Percentiles rank a stretch among this genome's conserved stretches.
Conservation (phyloP, 2,113 vertebrate species). For the Hepsetus odoe region DNA sequence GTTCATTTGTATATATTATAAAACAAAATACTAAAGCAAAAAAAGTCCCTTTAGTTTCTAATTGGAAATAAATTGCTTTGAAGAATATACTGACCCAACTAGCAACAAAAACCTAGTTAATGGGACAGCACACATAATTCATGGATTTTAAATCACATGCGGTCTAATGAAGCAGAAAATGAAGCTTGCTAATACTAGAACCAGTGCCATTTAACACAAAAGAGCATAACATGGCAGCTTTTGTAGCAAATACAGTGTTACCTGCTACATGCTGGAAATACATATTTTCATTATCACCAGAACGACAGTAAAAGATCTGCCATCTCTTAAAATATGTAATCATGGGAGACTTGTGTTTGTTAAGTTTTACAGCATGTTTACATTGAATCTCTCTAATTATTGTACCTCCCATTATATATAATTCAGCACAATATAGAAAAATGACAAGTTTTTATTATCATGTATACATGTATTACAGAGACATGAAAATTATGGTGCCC, state of each 20-base stretch:
- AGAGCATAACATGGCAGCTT: conserved; percentile 40
- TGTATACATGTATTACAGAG: not conserved
- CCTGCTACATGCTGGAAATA: conserved; percentile 6
- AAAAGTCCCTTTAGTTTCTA: conserved; percentile 74
- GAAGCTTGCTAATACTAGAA: conserved; percentile 48
- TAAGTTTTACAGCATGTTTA: not conserved
- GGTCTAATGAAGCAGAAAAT: conserved; percentile 58
- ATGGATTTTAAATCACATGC: conserved; percentile 51
- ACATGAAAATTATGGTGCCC: conserved; percentile 28
- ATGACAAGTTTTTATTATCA: not conserved
- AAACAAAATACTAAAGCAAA: conserved; percentile 72
- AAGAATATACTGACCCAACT: conserved; percentile 74
- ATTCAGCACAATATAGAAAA: not conserved
- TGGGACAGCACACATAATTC: conserved; percentile 44
- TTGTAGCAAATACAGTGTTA: not conserved
- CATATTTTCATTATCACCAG: not conserved
- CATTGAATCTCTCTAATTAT: not conserved
- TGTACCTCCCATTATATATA: not conserved
- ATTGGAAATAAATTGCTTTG: conserved; percentile 73
- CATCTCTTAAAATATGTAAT: not conserved
- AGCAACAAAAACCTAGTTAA: conserved; percentile 60
- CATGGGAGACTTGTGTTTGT: not conserved
- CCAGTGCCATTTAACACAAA: conserved; percentile 19
- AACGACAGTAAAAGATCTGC: not conserved
- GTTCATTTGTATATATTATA: conserved; percentile 65